A percentile compares a stretch with the other conserved stretches of the same genome.
phyloP scores from a whole-genome alignment of 2,888 invertebrate genomes.

The Agonopterix heracliana region DNA sequence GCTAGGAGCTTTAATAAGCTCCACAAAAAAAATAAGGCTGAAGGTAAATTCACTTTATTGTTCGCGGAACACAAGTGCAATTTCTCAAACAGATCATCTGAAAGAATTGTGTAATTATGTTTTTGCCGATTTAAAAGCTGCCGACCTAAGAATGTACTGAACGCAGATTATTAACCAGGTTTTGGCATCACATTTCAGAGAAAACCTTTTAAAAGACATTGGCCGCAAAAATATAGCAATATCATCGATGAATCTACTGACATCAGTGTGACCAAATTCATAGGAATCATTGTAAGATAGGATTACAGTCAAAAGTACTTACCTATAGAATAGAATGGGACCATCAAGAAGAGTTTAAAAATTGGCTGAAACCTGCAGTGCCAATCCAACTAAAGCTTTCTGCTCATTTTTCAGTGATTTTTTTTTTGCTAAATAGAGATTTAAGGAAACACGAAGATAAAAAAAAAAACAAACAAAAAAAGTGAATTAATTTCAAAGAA shows the following conservation, averaged over 20 bases:
- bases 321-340: neutral
- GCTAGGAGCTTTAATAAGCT: neutral
- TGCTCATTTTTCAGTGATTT: neutral
- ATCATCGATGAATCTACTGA: constrained; percentile 11
- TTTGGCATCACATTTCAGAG: constrained; percentile 10
- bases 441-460: neutral
- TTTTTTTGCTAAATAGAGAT: neutral
- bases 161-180: constrained; percentile 13
- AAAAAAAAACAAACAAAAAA: neutral
- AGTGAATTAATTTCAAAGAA: neutral
- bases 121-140: constrained; percentile 9
- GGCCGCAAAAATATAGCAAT: constrained; percentile 10
- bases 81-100: constrained; percentile 7
- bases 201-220: constrained; percentile 11
- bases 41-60: constrained; percentile 5
- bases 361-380: neutral
- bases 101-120: constrained; percentile 5
- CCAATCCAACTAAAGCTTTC: neutral
- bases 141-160: constrained; percentile 10
- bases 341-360: neutral
- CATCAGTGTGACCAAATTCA: constrained; percentile 4
- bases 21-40: constrained; percentile 1
- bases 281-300: constrained; percentile 4
- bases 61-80: constrained; percentile 8
- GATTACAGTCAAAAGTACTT: no score